Evolutionary conservation across 2,888 invertebrate species (phyloP), one percentile per base, ranked within the genome.

Genomic region (Chromoteleia sp.): DNA sequence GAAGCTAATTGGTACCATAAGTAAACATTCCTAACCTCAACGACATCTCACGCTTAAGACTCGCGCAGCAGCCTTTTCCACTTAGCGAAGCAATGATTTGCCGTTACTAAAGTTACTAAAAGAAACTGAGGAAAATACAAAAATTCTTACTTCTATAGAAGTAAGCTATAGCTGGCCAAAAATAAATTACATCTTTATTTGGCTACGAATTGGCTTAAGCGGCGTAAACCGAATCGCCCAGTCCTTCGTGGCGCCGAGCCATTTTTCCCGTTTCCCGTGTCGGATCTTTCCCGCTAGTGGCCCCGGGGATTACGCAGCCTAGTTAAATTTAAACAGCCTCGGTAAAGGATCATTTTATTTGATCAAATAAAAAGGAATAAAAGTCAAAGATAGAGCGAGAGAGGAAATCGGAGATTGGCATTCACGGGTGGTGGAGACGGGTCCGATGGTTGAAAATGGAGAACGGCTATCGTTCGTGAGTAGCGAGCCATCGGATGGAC

Each of bases 391-490:
- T 7, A 14, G 10, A 50, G 30, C 14, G 29, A 6, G 58, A 25
- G 56, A 43, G 52, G 10, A 41, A 41, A 59, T 73, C 29, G 82
- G 86, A 89, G 89, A 89, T 88, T 89, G 88, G 86, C 88, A 88
- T 78, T 83, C 84, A 86, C 85, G 85, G 86, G 84, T 84, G 84
- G 86, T 84, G 87, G 86, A 87, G 65, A 10, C 58, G 19, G 87
- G 84, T 86, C 81, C 84, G 79, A 79, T 85, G 84, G 85, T 85
- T 76, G 85, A 85, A 85, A 88, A 86, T 87, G 85, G 87, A 86
- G 88, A 87, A 85, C 59, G 76, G 83, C 73, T 67, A 68, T 74
- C 73, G 73, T 58, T 48, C 59, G 75, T 74, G 76, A 79, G 78
- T 75, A 70, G 76, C 84, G 84, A 83, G 76, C 85, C 85, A 86